Conservation (phyloP, 2,888 invertebrate genomes). For the Leptogaster cylindrica region DNA sequence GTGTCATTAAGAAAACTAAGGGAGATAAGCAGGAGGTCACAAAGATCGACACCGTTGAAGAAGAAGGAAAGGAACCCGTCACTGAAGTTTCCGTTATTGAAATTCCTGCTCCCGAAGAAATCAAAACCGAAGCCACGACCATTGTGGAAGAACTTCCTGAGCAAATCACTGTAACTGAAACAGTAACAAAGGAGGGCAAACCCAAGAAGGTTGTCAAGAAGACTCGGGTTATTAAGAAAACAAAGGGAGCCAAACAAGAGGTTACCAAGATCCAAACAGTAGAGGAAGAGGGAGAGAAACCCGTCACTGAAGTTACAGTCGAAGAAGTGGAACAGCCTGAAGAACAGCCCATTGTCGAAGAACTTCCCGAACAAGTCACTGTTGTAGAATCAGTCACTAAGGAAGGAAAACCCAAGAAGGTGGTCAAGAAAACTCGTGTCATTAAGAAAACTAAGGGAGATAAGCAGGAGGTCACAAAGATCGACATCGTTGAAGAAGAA, state of each 20-base stretch:
- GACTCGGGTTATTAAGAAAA: conserved; percentile 57
- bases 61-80: conserved; percentile 52
- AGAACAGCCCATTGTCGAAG: conserved; percentile 46
- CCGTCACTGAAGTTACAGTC: conserved; percentile 55
- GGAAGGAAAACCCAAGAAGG: conserved; percentile 52
- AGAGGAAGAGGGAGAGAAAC: conserved; percentile 59
- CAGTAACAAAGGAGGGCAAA: conserved; percentile 50
- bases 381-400: conserved; percentile 52
- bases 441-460: conserved; percentile 50
- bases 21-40: conserved; percentile 57
- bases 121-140: too few species aligned
- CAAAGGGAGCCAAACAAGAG: conserved; percentile 58
- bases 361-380: conserved; percentile 47
- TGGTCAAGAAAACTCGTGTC: conserved; percentile 49
- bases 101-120: conserved; percentile 48
- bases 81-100: conserved; percentile 51
- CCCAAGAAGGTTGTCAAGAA: conserved; percentile 55
- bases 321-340: conserved; percentile 49
- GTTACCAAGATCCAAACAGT: conserved; percentile 60
- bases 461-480: conserved; percentile 56
- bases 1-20: conserved; percentile 56
- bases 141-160: conserved; percentile 49
- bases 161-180: conserved; percentile 52
- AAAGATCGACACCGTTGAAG: conserved; percentile 52
- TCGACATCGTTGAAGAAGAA: conserved; percentile 54